Evolutionary conservation across 2,888 invertebrate genomes (phyloP), one percentile per base, ranked within the genome.

Genomic region (Sialis lutaria): DNA sequence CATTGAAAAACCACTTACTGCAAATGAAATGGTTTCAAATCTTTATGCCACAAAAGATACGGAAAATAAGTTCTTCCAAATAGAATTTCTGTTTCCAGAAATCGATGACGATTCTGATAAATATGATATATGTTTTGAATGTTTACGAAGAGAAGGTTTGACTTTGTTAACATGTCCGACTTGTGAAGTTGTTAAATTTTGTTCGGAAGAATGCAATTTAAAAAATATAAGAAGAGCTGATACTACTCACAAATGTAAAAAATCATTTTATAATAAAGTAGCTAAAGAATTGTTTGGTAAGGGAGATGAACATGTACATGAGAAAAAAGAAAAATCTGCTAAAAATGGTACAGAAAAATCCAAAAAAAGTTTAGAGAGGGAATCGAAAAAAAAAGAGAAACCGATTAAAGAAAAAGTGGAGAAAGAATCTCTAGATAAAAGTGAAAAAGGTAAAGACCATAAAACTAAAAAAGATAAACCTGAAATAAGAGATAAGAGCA

Each of bases 111-210:
- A 52, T 41, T 46, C 46, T 33, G 47, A 53, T 5, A 58, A 57
- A 45, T 64, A 63, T 48, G 52, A 54, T 13, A 60, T 64, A 1
- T 64, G 64, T 45, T 64, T 57, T 43, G 53, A 62, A 45, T 64
- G 64, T 48, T 50, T 57, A 9, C 50, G 53, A 46, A 54, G 54
- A 40, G 43, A 49, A 13, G 49, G 54, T 33, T 56, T 57, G 47
- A 48, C 51, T 6, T 50, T 63, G 10, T 48, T 58, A 8, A 10
- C 47, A 4, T 64, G 64, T 51, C 63, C 64, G 1, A 50, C 50
- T 47, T 64, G 64, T 50, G 56, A 57, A 40, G 41, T 59, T 32
- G 55, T 64, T 7, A 57, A 58, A 43, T 64, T 60, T 50, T 64
- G 64, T 50, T 62, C 61, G 0, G 49, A 55, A 48, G 51, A 58